A percentile compares a stretch with the other conserved stretches of the same genome.
These are phyloP conservation scores for Prorops nasuta DNA, from an alignment of 1,140 invertebrate species.

Conservation along the genomic window DNA sequence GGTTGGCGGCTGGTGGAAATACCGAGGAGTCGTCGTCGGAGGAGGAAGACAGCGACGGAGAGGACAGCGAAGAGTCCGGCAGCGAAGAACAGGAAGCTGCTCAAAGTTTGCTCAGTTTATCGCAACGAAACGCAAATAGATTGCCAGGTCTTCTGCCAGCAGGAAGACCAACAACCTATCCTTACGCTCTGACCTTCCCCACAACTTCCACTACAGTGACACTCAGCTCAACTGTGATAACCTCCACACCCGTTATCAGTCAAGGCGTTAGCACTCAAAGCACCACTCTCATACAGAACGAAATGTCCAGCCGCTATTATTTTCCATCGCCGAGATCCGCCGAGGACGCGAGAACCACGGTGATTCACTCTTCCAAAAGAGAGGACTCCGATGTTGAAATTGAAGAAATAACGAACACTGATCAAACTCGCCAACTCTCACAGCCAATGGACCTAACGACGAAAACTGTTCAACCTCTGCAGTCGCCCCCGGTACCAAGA, in stretches of 20 bases:
- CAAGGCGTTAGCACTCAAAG: conserved; percentile 16
- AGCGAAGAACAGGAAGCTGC: conserved; percentile 83
- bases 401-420: conserved; percentile 18
- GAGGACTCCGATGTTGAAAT: conserved; percentile 30
- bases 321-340: conserved; percentile 45
- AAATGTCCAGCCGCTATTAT: conserved; percentile 47
- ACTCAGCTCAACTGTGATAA: conserved; percentile 6
- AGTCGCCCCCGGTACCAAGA: conserved; percentile 31
- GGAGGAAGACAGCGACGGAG: conserved; percentile 62
- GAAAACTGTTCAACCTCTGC: conserved; percentile 44
- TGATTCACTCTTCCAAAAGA: conserved; percentile 37
- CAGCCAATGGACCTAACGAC: conserved; percentile 63
- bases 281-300: conserved; percentile 37
- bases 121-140: conserved; percentile 55
- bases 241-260: conserved; percentile 18
- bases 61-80: conserved; percentile 59
- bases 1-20: conserved; percentile 50
- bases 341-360: conserved; percentile 39
- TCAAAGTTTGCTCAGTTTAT: conserved; percentile 78
- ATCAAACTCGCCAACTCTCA: conserved; percentile 20
- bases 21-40: conserved; percentile 51
- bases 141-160: conserved; percentile 59
- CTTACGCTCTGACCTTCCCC: conserved; percentile 57
- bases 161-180: conserved; percentile 63
- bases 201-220: conserved; percentile 12